Base-by-base conservation (phyloP, 2,113 vertebrate species). In the Lates calcarifer region DNA sequence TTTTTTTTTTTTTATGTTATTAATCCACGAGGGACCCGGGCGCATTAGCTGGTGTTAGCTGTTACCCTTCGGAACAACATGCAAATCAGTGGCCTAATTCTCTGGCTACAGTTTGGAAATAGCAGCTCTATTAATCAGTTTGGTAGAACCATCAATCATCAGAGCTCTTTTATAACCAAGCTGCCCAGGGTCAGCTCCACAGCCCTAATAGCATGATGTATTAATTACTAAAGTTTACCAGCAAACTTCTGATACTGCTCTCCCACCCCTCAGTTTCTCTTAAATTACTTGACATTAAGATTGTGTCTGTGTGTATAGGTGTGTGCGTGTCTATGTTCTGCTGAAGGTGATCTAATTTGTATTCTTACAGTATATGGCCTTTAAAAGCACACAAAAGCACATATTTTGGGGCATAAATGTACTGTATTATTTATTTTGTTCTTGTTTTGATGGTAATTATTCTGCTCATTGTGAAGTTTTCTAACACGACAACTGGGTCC, bases 51-150 rank as follows among this genome's bases (percentile, higher is more conserved):
- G 62, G 6, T 53, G 76, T 76, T 53, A 26, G 64, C 47, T 24
- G 58, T 71, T 76, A 76, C 37, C 58, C 80, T 87, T 88, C 89
- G 47, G 15, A 78, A 58, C 51, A 82, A 78, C 77, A 87, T 92
- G 88, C 77, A 85, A 86, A 90, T 87, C 70, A 81, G 53, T 56
- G 77, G 81, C 83, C 74, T 84, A 41, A 87, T 84, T 91, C 82
- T 79, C 7, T 12, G 72, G 45, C 64, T 49, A 31, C 51, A 84
- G 65, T 81, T 77, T 76, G 72, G 69, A 81, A 87, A 85, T 60
- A 82, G 66, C 73, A 79, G 75, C 82, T 72, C 33, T 69, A 75
- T 91, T 87, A 92, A 82, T 85, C 43, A 68, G 69, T 64, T 24
- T 60, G 78, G 49, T 33, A 11, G 68, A 26, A 41, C 51, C 74